These are phyloP conservation scores for Erythrolamprus reginae DNA, from an alignment of 2,113 vertebrate genomes.

Conservation along the genomic window DNA sequence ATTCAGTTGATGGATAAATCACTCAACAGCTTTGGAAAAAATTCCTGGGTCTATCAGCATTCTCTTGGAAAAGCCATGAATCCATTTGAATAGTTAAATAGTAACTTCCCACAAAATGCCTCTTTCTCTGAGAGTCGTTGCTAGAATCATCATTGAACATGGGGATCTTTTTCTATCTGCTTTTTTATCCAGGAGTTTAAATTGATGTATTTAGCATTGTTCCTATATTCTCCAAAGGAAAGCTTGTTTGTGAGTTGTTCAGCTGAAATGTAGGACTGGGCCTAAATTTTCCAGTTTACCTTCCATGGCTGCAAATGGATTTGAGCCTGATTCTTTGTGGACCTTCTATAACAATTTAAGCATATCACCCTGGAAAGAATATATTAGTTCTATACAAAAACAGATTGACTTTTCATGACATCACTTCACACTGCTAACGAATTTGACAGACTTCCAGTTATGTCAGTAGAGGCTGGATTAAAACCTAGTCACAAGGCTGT, in stretches of 20 bases:
- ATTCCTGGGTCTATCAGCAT: slow-evolving; percentile 60
- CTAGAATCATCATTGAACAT: slow-evolving; percentile 28
- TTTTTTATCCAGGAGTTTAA: neutral
- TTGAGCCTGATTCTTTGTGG: neutral
- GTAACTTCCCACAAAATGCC: slow-evolving; percentile 56
- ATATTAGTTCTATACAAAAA: slow-evolving; percentile 32
- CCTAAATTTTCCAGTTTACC: neutral
- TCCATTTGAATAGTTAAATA: slow-evolving; percentile 52
- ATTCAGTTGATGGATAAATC: slow-evolving; percentile 52
- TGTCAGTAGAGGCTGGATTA: slow-evolving; percentile 50
- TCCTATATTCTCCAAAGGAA: neutral
- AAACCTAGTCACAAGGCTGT: slow-evolving; percentile 60
- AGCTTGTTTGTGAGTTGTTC: neutral
- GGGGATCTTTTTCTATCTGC: slow-evolving; percentile 50
- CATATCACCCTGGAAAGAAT: slow-evolving; percentile 5
- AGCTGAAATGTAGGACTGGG: neutral
- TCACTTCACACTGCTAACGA: slow-evolving; percentile 54
- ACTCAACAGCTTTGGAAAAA: slow-evolving; percentile 46
- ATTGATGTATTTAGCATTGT: neutral
- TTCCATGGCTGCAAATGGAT: neutral
- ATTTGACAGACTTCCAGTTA: slow-evolving; percentile 61
- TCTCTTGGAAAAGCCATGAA: slow-evolving; percentile 48
- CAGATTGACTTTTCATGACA: slow-evolving; percentile 38
- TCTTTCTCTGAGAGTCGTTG: slow-evolving; percentile 55
- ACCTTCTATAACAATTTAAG: neutral